phyloP scores from a whole-genome alignment of 2,888 invertebrate genomes.

The Conchocele bisecta region DNA sequence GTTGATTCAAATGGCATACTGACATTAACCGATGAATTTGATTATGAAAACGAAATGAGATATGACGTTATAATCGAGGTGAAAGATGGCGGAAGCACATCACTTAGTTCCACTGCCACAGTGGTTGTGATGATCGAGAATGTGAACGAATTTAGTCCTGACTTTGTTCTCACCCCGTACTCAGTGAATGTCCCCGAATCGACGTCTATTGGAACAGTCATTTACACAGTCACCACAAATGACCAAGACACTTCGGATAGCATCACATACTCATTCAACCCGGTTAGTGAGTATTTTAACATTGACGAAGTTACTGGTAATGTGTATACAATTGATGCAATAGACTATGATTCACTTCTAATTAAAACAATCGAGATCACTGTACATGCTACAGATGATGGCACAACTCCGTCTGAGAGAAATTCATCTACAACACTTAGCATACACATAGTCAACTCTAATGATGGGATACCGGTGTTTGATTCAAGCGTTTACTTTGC shows the following conservation, averaged over 20 bases:
- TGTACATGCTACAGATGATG: conserved; percentile 59
- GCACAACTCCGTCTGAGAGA: conserved; percentile 25
- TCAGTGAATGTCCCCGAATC: conserved; percentile 55
- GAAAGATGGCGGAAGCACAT: conserved; percentile 60
- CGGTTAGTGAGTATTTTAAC: conserved; percentile 51
- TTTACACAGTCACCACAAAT: conserved; percentile 62
- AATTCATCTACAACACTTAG: conserved; percentile 64
- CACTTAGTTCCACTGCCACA: conserved; percentile 58
- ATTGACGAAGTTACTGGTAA: conserved; percentile 59
- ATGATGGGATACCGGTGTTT: conserved; percentile 75
- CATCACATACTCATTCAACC: conserved; percentile 59
- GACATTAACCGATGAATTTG: conserved; percentile 55
- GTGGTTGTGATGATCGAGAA: conserved; percentile 64
- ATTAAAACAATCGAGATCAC: conserved; percentile 40
- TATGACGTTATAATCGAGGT: conserved; percentile 64
- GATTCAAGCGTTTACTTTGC: conserved; percentile 63
- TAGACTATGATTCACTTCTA: conserved; percentile 57
- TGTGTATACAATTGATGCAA: conserved; percentile 38
- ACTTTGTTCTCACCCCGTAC: conserved; percentile 59
- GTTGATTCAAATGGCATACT: conserved; percentile 57
- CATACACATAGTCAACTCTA: conserved; percentile 70
- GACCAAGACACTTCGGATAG: conserved; percentile 62
- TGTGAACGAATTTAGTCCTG: conserved; percentile 73
- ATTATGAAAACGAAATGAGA: conserved; percentile 65
- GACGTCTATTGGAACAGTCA: conserved; percentile 44